A percentile compares a stretch with the other conserved stretches of the same genome.
phyloP scores from a whole-genome alignment of 2,113 vertebrate species.

The Python bivittatus region DNA sequence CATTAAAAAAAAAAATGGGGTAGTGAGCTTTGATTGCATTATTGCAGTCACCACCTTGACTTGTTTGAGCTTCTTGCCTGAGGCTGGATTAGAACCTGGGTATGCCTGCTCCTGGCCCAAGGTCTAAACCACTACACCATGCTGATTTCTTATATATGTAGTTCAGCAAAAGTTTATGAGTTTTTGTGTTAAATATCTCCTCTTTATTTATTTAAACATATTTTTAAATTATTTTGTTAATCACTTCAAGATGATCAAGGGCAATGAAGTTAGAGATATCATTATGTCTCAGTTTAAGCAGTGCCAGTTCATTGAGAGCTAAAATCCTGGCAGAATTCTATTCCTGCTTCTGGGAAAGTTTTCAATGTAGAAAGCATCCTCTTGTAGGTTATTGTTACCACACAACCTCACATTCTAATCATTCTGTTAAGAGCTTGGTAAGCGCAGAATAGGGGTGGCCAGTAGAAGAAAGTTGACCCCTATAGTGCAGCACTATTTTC shows the following conservation, averaged over 20 bases:
- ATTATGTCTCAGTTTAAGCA: background rate
- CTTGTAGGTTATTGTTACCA: background rate
- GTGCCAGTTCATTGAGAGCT: background rate
- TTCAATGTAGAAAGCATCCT: background rate
- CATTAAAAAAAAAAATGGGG: background rate
- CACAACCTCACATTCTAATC: background rate
- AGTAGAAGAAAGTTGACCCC: background rate
- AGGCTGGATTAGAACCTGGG: too few relatives aligned
- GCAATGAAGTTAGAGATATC: background rate
- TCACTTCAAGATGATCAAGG: background rate
- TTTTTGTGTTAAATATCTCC: background rate
- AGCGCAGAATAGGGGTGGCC: background rate
- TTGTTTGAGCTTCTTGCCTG: background rate
- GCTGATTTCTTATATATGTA: background rate
- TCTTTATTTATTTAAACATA: background rate
- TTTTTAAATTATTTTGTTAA: background rate
- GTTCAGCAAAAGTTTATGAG: background rate
- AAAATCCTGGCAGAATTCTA: background rate
- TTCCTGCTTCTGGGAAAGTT: too few relatives aligned
- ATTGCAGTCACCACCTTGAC: background rate
- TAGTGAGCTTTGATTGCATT: background rate
- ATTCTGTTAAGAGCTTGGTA: background rate
- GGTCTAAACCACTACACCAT: background rate
- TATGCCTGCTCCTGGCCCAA: too few relatives aligned
- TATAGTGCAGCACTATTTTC: background rate